Conservation (phyloP, 1,140 invertebrate species). For the Helicoverpa zea region DNA sequence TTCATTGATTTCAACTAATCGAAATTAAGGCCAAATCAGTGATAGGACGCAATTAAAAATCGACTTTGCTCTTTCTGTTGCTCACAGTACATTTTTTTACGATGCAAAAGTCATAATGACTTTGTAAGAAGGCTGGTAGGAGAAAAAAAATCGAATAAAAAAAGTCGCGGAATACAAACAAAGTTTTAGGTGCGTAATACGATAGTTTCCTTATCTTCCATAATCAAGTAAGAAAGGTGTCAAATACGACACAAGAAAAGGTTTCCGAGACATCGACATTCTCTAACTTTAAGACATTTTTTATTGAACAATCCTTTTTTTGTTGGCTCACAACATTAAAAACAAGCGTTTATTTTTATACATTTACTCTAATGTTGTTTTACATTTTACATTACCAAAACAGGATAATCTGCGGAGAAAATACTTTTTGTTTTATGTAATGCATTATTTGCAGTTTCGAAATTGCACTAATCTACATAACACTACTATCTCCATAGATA, state of each 20-base stretch:
- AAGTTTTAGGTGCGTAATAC: neutral
- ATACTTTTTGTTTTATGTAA: no score
- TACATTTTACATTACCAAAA: no score
- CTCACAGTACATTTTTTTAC: conserved; percentile 3
- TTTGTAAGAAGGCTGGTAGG: neutral
- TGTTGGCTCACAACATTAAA: neutral
- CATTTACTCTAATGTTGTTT: no score
- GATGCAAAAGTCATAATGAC: neutral
- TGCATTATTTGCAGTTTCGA: no score
- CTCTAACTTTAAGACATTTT: neutral
- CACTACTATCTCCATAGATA: no score
- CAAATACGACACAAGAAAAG: conserved; percentile 15
- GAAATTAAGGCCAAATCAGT: conserved; percentile 41
- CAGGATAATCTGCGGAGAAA: no score
- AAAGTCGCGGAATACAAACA: conserved; percentile 20
- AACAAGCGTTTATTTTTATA: no score
- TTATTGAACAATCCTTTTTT: neutral
- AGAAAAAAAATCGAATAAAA: neutral
- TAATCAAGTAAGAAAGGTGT: conserved; percentile 33
- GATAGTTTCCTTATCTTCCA: conserved; percentile 23
- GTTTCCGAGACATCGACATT: neutral
- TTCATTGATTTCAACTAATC: conserved; percentile 35
- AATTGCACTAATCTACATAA: no score
- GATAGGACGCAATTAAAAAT: neutral
- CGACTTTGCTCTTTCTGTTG: neutral